Conservation (phyloP, 2,888 invertebrate species). For the Bedellia somnulentella region DNA sequence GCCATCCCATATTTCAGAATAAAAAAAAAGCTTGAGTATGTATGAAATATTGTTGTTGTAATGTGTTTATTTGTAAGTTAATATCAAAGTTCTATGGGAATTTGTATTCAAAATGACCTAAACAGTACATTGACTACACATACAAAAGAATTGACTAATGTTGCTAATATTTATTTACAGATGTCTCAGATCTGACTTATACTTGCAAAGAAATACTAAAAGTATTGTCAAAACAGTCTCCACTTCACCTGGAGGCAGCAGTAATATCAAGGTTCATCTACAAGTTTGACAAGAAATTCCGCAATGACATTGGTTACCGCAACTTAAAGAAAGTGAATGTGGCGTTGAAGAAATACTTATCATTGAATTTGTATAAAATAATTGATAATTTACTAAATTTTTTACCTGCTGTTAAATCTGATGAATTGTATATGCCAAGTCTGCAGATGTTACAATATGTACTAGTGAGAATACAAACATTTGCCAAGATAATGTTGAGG, state of each 20-base stretch:
- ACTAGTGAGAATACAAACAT: constrained; percentile 52
- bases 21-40: too few species aligned
- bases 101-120: background rate
- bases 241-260: constrained; percentile 57
- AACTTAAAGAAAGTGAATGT: constrained; percentile 56
- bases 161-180: too few species aligned
- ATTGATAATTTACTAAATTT: constrained; percentile 26
- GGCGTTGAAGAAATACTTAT: constrained; percentile 49
- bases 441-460: constrained; percentile 62
- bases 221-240: constrained; percentile 37
- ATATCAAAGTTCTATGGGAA: too few species aligned
- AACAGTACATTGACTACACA: background rate
- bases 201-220: constrained; percentile 23
- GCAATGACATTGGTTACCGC: constrained; percentile 59
- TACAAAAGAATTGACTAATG: too few species aligned
- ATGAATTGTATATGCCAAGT: constrained; percentile 48
- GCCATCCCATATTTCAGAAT: too few species aligned
- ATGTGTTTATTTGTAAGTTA: too few species aligned
- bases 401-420: constrained; percentile 22
- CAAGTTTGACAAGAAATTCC: constrained; percentile 61
- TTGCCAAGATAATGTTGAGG: constrained; percentile 56
- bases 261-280: constrained; percentile 58
- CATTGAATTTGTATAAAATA: constrained; percentile 43
- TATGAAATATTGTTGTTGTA: too few species aligned
- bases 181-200: constrained; percentile 22